Evolutionary conservation across 1,140 invertebrate species (phyloP).

Genomic region (Hyposmocoma kahamanoa): DNA sequence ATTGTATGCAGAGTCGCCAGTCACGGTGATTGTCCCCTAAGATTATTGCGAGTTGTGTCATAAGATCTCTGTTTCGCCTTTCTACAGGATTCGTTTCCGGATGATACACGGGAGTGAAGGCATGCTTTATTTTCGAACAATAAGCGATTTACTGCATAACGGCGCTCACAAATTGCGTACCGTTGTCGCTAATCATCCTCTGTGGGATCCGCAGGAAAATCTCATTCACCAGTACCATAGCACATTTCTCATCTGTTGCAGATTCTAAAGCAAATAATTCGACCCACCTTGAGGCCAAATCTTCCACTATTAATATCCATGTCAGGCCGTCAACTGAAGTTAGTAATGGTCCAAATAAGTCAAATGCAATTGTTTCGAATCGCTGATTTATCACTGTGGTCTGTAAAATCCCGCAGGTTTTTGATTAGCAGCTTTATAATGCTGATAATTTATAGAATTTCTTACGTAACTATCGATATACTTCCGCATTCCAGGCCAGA

Average conservation of each 20-base stretch:
- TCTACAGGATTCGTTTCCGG: slow-evolving; percentile 37
- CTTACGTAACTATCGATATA: slow-evolving; percentile 19
- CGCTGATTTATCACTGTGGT: slow-evolving; percentile 3
- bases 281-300: slow-evolving; percentile 15
- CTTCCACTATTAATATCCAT: slow-evolving; percentile 25
- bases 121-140: slow-evolving; percentile 24
- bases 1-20: slow-evolving; percentile 28
- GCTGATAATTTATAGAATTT: slow-evolving; percentile 12
- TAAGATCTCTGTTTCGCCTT: slow-evolving; percentile 38
- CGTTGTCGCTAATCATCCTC: slow-evolving; percentile 25
- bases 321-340: slow-evolving; percentile 9
- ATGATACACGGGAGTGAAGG: slow-evolving; percentile 29
- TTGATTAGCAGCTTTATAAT: slow-evolving; percentile 21
- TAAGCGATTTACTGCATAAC: slow-evolving; percentile 21
- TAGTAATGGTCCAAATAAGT: slow-evolving; percentile 22
- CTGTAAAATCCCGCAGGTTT: slow-evolving; percentile 19
- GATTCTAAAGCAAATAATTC: slow-evolving; percentile 19
- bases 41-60: slow-evolving; percentile 37
- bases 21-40: slow-evolving; percentile 29
- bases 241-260: too few relatives aligned
- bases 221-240: too few relatives aligned
- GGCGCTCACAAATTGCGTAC: slow-evolving; percentile 7
- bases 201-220: slow-evolving; percentile 17
- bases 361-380: slow-evolving; percentile 23
- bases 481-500: too few relatives aligned